Evolutionary conservation across 2,888 invertebrate species (phyloP).

Genomic region (Parnassius glacialis): DNA sequence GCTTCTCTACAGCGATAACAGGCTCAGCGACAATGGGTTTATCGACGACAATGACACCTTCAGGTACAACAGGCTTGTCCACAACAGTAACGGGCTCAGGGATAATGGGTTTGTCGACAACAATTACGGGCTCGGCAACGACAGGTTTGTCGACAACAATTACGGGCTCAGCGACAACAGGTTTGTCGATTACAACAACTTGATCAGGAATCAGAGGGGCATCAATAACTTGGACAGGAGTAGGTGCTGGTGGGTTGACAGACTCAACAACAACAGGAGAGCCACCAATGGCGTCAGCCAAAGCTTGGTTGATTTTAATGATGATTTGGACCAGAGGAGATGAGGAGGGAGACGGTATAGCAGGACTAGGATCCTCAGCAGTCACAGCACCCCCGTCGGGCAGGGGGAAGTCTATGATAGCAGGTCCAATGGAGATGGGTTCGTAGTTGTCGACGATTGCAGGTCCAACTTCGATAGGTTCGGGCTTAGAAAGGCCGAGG

Average conservation of each 20-base stretch:
- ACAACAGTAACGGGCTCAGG: constrained; percentile 15
- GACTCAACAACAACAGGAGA: constrained; percentile 8
- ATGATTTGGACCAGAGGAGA: constrained; percentile 37
- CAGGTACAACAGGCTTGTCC: constrained; percentile 6
- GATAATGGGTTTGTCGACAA: constrained; percentile 11
- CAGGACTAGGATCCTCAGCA: constrained; percentile 13
- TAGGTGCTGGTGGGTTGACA: constrained; percentile 1
- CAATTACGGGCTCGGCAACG: constrained; percentile 19
- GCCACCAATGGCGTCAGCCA: constrained; percentile 4
- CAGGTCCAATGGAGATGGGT: constrained; percentile 28
- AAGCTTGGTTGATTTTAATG: constrained; percentile 31
- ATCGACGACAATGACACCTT: constrained; percentile 10
- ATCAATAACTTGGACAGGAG: constrained; percentile 22
- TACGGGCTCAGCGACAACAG: constrained; percentile 12
- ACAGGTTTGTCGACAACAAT: constrained; percentile 17
- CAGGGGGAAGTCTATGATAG: constrained; percentile 23
- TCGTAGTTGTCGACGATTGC: constrained; percentile 27
- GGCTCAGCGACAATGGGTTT: constrained; percentile 8
- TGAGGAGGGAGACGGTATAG: constrained; percentile 25
- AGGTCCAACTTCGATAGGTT: constrained; percentile 16
- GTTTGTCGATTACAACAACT: constrained; percentile 9
- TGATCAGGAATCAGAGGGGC: not conserved
- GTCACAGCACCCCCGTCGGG: constrained; percentile 3
- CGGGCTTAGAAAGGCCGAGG: constrained; percentile 28
- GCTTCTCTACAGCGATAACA: constrained; percentile 12